Evolutionary conservation across 2,797 vertebrate species (phyloP).

Genomic region (Notoglanidium macrostoma): DNA sequence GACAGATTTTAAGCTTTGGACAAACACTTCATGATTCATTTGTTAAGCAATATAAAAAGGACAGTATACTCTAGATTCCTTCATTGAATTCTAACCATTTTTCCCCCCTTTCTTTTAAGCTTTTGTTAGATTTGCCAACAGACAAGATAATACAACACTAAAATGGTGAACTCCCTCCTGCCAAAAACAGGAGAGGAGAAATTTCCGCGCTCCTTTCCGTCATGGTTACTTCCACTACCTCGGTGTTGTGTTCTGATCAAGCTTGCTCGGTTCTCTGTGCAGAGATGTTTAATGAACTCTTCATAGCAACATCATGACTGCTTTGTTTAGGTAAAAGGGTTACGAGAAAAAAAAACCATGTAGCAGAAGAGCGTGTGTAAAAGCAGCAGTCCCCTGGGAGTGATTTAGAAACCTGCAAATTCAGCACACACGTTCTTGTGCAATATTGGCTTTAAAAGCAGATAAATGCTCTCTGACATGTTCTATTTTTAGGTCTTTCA

Average conservation of each 20-base stretch:
- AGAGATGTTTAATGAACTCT: neutral
- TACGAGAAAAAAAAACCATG: rapidly evolving
- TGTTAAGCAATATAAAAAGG: neutral
- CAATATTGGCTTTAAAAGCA: neutral
- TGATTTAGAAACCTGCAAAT: too few species aligned
- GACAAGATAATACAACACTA: too few species aligned
- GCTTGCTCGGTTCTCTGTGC: neutral
- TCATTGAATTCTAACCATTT: neutral
- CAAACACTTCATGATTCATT: neutral
- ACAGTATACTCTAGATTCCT: neutral
- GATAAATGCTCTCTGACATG: neutral
- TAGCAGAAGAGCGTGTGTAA: neutral
- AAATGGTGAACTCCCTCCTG: neutral
- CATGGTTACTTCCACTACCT: neutral
- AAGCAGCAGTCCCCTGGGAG: neutral
- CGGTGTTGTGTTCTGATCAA: neutral
- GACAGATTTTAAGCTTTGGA: neutral
- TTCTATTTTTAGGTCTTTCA: neutral
- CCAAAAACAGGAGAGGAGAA: neutral
- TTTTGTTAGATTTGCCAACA: neutral
- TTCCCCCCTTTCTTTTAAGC: neutral
- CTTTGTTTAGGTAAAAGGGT: neutral
- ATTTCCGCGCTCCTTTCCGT: too few species aligned
- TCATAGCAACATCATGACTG: neutral
- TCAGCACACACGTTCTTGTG: neutral